Percentiles rank a stretch among this genome's conserved stretches.
Evolutionary conservation across 2,113 vertebrate species (phyloP).

Genomic region (Anarhynchus alexandrinus): DNA sequence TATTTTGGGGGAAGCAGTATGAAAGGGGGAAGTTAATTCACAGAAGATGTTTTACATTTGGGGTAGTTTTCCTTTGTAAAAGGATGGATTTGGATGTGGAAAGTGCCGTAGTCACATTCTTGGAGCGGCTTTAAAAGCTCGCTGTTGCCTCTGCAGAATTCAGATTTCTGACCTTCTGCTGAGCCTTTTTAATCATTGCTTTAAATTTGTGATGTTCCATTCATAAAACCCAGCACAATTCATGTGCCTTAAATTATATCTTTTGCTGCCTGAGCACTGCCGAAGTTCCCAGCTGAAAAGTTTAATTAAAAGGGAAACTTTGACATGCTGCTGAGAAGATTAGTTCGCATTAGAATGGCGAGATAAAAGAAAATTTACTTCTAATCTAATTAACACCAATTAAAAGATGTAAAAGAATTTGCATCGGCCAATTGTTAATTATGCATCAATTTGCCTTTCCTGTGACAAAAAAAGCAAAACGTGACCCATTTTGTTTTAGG

Average conservation of each 20-base stretch:
- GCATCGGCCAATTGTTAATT: slow-evolving; percentile 86
- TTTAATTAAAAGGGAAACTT: slow-evolving; percentile 85
- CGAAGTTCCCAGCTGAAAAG: slow-evolving; percentile 75
- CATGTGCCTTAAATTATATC: not conserved
- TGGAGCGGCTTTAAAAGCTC: not conserved
- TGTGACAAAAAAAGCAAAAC: slow-evolving; percentile 59
- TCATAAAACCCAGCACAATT: slow-evolving; percentile 31
- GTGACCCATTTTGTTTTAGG: slow-evolving; percentile 63
- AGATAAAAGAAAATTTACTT: slow-evolving; percentile 83
- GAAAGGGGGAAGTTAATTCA: slow-evolving; percentile 63
- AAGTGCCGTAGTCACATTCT: not conserved
- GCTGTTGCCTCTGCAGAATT: not conserved
- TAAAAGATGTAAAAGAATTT: slow-evolving; percentile 85
- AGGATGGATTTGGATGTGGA: not conserved
- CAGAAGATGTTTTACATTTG: slow-evolving; percentile 59
- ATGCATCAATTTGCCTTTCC: slow-evolving; percentile 83
- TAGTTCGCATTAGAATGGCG: slow-evolving; percentile 84
- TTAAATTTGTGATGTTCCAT: slow-evolving; percentile 22
- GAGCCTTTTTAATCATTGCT: not conserved
- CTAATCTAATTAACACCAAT: slow-evolving; percentile 93
- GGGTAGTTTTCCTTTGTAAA: slow-evolving; percentile 29
- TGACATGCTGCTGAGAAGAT: slow-evolving; percentile 84
- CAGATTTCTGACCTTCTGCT: not conserved
- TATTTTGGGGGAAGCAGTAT: slow-evolving; percentile 59
- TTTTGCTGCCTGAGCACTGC: slow-evolving; percentile 10